Base-by-base conservation (phyloP, 2,888 invertebrate genomes). In the Macropis europaea region DNA sequence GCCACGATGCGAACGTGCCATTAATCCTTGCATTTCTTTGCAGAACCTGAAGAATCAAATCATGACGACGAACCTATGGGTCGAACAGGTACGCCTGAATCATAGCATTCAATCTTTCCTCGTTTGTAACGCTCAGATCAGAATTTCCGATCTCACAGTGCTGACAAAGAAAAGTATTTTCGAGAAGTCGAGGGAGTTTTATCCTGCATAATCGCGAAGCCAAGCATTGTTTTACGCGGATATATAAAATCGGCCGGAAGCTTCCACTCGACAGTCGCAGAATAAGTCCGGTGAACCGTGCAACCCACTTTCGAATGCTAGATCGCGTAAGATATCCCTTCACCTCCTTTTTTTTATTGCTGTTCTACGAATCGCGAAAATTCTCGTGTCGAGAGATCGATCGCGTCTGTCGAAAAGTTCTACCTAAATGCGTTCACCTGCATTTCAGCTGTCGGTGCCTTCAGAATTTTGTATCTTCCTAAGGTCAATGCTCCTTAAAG, bases 11-110 rank as follows among this genome's bases (percentile, higher is more conserved):
- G 13, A 9, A 40, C 32, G 11, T 6, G n/a, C 22, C 56, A 15
- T 59, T 15, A 26, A 28, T 19, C 11, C 7, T 36, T 50, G 9
- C 17, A 5, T 36, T 82, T 64, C 68, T 70, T 86, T 92, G 68
- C 92, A 94, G 94, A 94, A 93, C 87, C 91, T 94, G 85, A 93
- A 93, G 88, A 93, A 93, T 87, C 93, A 94, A 89, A 93, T 94
- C 77, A 93, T 94, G 92, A 93, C 93, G 68, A 93, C 93, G 54
- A 94, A 93, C 85, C 91, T 94, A 32, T 94, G 93, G 93, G 92
- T 94, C 42, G 92, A 93, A 79, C 93, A 93, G 91, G 93, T 93
- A 88, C 13, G 90, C n/a, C n/a, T 87, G 2, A 9, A 50, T 9
- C 22, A 19, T 0, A 42, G 26, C 11, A 26, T n/a, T 13, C 38